Percentiles rank a stretch among this genome's conserved stretches.
Evolutionary conservation across 2,113 vertebrate genomes (phyloP).

Genomic region (Ifrita kowaldi): DNA sequence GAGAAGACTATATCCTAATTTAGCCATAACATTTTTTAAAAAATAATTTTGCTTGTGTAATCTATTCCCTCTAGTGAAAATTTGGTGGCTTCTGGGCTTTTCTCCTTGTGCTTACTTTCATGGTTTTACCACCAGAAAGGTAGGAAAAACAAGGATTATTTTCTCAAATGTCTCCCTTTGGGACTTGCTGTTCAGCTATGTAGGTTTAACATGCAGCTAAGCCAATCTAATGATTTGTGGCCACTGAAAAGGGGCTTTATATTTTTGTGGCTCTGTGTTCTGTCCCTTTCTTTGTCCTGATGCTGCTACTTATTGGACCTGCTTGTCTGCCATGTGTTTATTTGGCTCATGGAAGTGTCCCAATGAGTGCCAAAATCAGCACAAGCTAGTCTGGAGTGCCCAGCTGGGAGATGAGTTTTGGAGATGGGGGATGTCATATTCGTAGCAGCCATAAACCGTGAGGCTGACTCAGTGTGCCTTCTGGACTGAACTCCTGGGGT

Average conservation of each 20-base stretch:
- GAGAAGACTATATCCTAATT: background rate
- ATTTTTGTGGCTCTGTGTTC: background rate
- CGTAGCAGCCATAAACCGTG: background rate
- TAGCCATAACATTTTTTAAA: fast-evolving
- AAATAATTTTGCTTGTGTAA: background rate
- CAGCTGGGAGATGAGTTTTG: background rate
- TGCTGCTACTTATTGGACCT: background rate
- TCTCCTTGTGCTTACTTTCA: background rate
- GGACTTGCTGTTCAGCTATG: background rate
- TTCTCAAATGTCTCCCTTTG: background rate
- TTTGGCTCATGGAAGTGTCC: background rate
- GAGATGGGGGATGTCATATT: background rate
- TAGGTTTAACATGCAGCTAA: background rate
- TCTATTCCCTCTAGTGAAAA: background rate
- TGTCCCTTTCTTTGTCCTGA: background rate
- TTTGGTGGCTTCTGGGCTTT: background rate
- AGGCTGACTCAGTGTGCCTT: background rate
- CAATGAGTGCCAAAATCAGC: background rate
- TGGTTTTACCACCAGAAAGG: background rate
- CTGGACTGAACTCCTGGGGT: background rate
- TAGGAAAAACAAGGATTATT: background rate
- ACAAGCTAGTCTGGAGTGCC: background rate
- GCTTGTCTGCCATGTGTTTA: background rate
- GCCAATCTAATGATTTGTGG: background rate
- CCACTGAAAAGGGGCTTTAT: background rate